These are phyloP conservation scores for Belonocnema kinseyi DNA, from an alignment of 1,140 invertebrate genomes.

Conservation along the genomic window DNA sequence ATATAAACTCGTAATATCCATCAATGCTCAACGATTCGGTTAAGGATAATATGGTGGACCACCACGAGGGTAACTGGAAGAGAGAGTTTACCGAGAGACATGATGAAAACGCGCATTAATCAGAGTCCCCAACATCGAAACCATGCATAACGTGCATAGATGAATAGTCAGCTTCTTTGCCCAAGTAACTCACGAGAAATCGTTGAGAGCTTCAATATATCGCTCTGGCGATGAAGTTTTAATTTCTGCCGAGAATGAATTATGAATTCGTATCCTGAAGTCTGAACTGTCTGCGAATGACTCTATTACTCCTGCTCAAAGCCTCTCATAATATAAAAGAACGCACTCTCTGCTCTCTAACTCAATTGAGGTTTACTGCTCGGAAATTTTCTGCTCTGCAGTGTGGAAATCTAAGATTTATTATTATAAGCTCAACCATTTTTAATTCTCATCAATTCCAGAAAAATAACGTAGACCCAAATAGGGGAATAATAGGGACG, in stretches of 20 bases:
- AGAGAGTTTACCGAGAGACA: conserved; percentile 50
- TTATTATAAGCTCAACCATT: conserved; percentile 11
- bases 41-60: conserved; percentile 56
- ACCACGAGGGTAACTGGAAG: conserved; percentile 41
- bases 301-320: conserved; percentile 14
- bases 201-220: background rate
- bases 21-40: conserved; percentile 54
- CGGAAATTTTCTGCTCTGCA: background rate
- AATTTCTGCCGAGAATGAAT: conserved; percentile 17
- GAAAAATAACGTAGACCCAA: too few relatives aligned
- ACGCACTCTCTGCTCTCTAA: background rate
- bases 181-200: conserved; percentile 19
- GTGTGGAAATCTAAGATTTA: background rate
- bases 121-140: conserved; percentile 56
- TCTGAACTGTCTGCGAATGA: background rate
- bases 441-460: background rate
- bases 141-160: conserved; percentile 31
- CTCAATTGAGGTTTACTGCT: background rate
- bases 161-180: conserved; percentile 21
- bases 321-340: background rate
- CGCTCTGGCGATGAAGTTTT: conserved; percentile 22
- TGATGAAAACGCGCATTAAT: conserved; percentile 60
- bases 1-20: conserved; percentile 48
- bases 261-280: conserved; percentile 13
- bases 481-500: too few relatives aligned